phyloP scores from a whole-genome alignment of 2,888 invertebrate species.

The Coenonympha arcania region DNA sequence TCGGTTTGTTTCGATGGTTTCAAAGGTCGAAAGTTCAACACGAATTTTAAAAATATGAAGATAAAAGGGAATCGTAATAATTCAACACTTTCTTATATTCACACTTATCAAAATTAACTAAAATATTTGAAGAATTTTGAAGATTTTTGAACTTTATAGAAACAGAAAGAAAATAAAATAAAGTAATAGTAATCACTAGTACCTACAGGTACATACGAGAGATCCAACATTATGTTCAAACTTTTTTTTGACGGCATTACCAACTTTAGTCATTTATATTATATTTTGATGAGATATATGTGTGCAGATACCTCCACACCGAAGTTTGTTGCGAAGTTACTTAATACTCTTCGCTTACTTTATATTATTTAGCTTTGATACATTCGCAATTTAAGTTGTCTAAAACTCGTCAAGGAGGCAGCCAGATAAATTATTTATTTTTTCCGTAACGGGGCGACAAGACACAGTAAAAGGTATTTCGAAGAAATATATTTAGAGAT shows the following conservation, averaged over 20 bases:
- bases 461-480: slow-evolving; percentile 23
- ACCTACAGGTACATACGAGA: too few relatives aligned
- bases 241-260: not conserved
- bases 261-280: slow-evolving; percentile 5
- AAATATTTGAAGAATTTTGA: too few relatives aligned
- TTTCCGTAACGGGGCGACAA: slow-evolving; percentile 31
- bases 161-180: too few relatives aligned
- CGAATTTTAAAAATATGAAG: slow-evolving; percentile 45
- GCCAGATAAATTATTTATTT: slow-evolving; percentile 64
- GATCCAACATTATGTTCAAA: slow-evolving; percentile 21
- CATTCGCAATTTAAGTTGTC: slow-evolving; percentile 71
- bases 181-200: too few relatives aligned
- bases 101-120: too few relatives aligned
- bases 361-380: slow-evolving; percentile 71
- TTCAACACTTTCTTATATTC: too few relatives aligned
- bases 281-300: slow-evolving; percentile 13
- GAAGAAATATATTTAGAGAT: slow-evolving; percentile 7
- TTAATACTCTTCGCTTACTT: slow-evolving; percentile 63
- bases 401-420: slow-evolving; percentile 59
- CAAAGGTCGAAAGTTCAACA: slow-evolving; percentile 63
- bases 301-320: slow-evolving; percentile 35
- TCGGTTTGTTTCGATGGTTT: slow-evolving; percentile 64
- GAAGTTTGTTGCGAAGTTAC: slow-evolving; percentile 49
- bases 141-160: too few relatives aligned
- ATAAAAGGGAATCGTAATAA: too few relatives aligned